A percentile compares a stretch with the other conserved stretches of the same genome.
These are phyloP conservation scores for Lordiphosa stackelbergi DNA, from an alignment of 1,140 invertebrate species.

Conservation along the genomic window DNA sequence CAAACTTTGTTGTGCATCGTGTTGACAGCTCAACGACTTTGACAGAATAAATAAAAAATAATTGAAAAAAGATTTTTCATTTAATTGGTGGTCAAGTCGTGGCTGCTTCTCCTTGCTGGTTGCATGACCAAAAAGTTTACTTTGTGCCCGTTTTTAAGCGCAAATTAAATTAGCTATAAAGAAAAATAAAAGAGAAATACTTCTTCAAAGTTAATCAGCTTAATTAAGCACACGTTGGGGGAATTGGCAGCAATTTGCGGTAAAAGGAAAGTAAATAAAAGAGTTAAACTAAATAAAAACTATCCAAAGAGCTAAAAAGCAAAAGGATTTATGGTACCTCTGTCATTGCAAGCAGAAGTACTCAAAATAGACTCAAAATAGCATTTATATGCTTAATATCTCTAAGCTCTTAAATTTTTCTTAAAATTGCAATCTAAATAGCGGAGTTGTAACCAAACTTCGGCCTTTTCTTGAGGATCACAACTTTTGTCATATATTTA, in stretches of 20 bases:
- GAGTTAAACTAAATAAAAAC: too few relatives aligned
- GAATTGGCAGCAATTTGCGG: too few relatives aligned
- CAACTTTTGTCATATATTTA: too few relatives aligned
- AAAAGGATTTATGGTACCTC: too few relatives aligned
- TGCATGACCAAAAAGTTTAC: slow-evolving; percentile 37
- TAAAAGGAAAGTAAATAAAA: neutral
- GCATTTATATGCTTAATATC: too few relatives aligned
- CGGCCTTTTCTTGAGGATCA: too few relatives aligned
- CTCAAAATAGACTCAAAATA: too few relatives aligned
- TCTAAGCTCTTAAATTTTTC: too few relatives aligned
- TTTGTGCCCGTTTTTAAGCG: slow-evolving; percentile 15
- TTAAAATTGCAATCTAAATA: too few relatives aligned
- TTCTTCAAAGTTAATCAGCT: slow-evolving; percentile 44
- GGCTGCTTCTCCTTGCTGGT: slow-evolving; percentile 24
- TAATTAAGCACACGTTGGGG: slow-evolving; percentile 30
- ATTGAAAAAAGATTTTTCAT: slow-evolving; percentile 48
- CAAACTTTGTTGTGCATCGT: slow-evolving; percentile 23
- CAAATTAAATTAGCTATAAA: slow-evolving; percentile 34
- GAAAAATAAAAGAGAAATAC: slow-evolving; percentile 16
- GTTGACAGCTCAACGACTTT: slow-evolving; percentile 45
- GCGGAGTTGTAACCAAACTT: too few relatives aligned
- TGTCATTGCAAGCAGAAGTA: too few relatives aligned
- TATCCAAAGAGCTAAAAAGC: too few relatives aligned
- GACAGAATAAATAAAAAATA: slow-evolving; percentile 31
- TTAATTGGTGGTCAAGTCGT: slow-evolving; percentile 26